Evolutionary conservation across 2,888 invertebrate genomes (phyloP).

Genomic region (Eristalis intricaria): DNA sequence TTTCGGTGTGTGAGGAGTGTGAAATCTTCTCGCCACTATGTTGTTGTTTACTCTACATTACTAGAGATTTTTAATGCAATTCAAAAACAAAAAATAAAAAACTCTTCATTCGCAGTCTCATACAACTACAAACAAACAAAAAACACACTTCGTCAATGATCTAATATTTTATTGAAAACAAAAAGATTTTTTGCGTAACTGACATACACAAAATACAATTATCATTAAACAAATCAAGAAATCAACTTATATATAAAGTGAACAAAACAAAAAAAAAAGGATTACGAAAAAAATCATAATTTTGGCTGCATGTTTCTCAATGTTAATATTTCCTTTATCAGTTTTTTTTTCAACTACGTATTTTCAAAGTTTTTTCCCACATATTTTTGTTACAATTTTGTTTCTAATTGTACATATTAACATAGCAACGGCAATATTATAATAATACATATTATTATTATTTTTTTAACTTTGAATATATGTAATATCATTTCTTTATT

Average conservation of each 20-base stretch:
- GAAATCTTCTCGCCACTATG: constrained; percentile 4
- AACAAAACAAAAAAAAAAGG: constrained; percentile 40
- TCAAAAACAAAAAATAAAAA: background rate
- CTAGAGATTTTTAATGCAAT: background rate
- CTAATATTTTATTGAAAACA: constrained; percentile 52
- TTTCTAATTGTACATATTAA: constrained; percentile 52
- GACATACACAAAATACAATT: constrained; percentile 70
- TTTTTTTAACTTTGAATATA: constrained; percentile 75
- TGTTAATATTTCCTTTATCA: constrained; percentile 77
- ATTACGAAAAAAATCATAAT: constrained; percentile 37
- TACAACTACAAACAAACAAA: constrained; percentile 8
- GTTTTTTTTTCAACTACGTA: constrained; percentile 58
- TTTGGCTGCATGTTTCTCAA: constrained; percentile 81
- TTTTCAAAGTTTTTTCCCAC: constrained; percentile 68
- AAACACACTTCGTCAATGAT: constrained; percentile 71
- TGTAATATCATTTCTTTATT: constrained; percentile 74
- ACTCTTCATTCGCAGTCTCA: constrained; percentile 32
- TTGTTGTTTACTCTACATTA: constrained; percentile 19
- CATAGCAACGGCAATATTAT: constrained; percentile 50
- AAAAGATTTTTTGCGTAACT: constrained; percentile 58
- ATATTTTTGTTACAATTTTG: constrained; percentile 45
- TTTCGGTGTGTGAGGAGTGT: background rate
- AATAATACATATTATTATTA: constrained; percentile 75
- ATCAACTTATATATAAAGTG: constrained; percentile 56
- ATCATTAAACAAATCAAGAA: constrained; percentile 45